Evolutionary conservation across 2,113 vertebrate species (phyloP).

Genomic region (Pungitius pungitius): DNA sequence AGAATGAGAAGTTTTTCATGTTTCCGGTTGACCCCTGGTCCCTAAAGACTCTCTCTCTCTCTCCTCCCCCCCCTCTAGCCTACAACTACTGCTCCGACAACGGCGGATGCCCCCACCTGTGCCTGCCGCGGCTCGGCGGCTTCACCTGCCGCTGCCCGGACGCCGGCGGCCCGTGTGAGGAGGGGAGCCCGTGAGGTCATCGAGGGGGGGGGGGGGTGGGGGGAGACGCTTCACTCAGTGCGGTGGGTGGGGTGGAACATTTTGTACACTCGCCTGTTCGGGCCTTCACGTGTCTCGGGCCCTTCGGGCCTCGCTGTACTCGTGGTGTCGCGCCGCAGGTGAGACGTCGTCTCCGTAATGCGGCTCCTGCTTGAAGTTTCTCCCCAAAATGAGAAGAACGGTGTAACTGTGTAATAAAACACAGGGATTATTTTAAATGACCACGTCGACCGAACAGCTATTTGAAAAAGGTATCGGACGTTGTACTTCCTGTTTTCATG

Average conservation of each 20-base stretch:
- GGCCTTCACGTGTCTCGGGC: not conserved
- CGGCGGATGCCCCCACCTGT: conserved; percentile 92
- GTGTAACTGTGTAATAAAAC: too few species aligned
- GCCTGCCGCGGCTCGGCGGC: conserved; percentile 88
- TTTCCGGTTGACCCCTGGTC: too few species aligned
- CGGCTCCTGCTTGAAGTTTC: conserved; percentile 3
- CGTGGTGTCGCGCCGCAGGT: conserved; percentile 13
- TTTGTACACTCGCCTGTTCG: not conserved
- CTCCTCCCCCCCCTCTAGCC: conserved; percentile 64
- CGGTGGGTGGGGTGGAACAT: conserved; percentile 47
- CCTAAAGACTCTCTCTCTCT: not conserved
- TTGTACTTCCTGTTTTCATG: conserved; percentile 6
- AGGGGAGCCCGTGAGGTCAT: conserved; percentile 66
- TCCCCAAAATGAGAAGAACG: not conserved
- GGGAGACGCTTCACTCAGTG: conserved; percentile 4
- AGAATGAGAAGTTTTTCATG: too few species aligned
- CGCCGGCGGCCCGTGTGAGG: conserved; percentile 81
- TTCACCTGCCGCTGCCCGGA: conserved; percentile 91
- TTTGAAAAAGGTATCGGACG: conserved; percentile 5
- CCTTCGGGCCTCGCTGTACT: conserved; percentile 11
- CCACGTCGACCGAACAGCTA: not conserved
- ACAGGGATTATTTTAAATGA: conserved; percentile 12
- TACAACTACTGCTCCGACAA: conserved; percentile 92
- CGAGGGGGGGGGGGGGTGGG: too few species aligned
- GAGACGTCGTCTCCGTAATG: not conserved